A percentile compares a stretch with the other conserved stretches of the same genome.
Conservation (phyloP, 2,797 vertebrate genomes). For the Mormyrus proboscirostris region DNA sequence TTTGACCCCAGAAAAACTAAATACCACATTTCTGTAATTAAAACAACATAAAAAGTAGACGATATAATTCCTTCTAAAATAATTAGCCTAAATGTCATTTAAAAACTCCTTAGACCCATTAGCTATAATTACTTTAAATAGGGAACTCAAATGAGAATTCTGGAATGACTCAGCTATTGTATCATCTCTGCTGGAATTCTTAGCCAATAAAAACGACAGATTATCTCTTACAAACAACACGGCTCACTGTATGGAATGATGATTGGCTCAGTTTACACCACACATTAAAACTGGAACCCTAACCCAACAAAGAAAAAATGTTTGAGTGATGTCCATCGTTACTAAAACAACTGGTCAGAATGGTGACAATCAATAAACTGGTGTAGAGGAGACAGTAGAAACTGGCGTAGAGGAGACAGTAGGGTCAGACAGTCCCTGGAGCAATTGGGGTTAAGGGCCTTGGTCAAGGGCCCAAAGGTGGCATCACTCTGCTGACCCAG, state of each 20-base stretch:
- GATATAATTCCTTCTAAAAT: neutral
- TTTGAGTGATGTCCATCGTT: neutral
- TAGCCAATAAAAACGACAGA: neutral
- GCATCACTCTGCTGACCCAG: neutral
- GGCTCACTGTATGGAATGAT: neutral
- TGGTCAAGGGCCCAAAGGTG: neutral
- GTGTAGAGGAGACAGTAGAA: neutral
- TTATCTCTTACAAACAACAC: neutral
- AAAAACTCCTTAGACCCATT: neutral
- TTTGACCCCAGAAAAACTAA: neutral
- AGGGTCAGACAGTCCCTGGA: neutral
- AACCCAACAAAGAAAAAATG: neutral
- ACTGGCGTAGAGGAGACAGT: neutral
- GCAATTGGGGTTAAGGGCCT: neutral
- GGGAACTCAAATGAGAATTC: neutral
- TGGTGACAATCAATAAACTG: neutral
- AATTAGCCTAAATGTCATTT: slow-evolving; percentile 2
- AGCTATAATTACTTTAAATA: neutral
- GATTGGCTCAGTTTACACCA: neutral
- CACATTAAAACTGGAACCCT: neutral
- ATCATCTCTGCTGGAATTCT: neutral
- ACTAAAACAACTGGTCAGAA: neutral
- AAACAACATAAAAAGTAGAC: neutral
- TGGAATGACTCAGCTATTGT: neutral
- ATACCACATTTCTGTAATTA: neutral